Conservation (phyloP, 1,140 invertebrate genomes). For the Leucophenga varia region DNA sequence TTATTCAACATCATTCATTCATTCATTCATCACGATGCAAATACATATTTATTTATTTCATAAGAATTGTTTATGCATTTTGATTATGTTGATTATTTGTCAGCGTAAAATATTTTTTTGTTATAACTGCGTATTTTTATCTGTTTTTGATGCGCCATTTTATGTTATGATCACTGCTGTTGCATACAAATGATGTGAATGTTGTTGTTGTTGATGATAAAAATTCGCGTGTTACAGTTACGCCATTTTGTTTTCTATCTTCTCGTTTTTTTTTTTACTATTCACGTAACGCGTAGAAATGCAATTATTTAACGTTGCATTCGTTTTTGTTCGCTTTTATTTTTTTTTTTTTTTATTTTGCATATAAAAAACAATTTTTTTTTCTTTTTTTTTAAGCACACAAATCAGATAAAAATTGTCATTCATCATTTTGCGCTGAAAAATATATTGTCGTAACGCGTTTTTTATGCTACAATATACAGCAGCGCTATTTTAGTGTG, state of each 20-base stretch:
- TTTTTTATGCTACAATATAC: constrained; percentile 1
- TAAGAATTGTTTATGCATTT: constrained; percentile 2
- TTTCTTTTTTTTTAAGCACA: constrained; percentile 10
- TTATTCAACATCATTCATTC: neutral
- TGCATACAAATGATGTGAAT: too few species aligned
- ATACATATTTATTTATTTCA: too few species aligned
- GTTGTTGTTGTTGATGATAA: too few species aligned
- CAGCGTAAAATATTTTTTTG: too few species aligned
- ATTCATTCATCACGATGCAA: too few species aligned
- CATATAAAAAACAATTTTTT: too few species aligned
- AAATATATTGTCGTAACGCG: constrained; percentile 1
- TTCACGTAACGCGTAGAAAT: constrained; percentile 16
- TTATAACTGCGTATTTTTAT: too few species aligned
- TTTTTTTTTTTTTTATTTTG: constrained; percentile 12
- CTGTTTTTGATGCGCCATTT: too few species aligned
- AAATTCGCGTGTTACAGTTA: constrained; percentile 19
- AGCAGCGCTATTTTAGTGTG: too few species aligned
- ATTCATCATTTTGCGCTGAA: constrained; percentile 32
- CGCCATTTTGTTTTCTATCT: constrained; percentile 28
- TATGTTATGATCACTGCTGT: too few species aligned
- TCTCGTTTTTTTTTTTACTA: too few species aligned
- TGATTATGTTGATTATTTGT: too few species aligned
- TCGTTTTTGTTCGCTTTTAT: constrained; percentile 11
- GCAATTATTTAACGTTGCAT: constrained; percentile 14
- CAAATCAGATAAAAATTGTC: constrained; percentile 44